Conservation (phyloP, 1,140 invertebrate species). For the Cephus cinctus region DNA sequence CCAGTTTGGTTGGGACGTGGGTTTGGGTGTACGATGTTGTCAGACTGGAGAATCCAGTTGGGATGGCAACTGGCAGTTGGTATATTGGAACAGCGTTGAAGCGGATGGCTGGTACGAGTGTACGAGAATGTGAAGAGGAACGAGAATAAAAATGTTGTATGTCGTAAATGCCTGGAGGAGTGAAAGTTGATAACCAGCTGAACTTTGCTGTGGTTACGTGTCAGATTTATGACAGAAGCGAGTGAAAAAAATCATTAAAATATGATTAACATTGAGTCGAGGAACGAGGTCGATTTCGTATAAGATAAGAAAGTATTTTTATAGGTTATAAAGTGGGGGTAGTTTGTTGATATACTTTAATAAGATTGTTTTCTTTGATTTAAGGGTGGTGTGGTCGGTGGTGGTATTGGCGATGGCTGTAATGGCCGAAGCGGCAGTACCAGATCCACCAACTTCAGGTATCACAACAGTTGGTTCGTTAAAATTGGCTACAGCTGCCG, state of each 20-base stretch:
- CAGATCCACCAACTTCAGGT: conserved; percentile 36
- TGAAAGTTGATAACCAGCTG: conserved; percentile 33
- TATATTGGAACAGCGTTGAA: no score
- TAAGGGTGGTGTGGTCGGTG: conserved; percentile 49
- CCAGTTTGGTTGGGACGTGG: no score
- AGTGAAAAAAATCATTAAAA: no score
- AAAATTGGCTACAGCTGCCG: conserved; percentile 50
- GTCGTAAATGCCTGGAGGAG: conserved; percentile 30
- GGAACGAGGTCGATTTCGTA: no score
- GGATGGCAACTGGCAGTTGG: no score
- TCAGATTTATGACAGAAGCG: neutral
- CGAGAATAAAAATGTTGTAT: neutral
- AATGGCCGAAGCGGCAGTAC: conserved; percentile 35
- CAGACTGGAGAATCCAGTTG: no score
- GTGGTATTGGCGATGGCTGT: conserved; percentile 33
- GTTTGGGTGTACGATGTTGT: no score
- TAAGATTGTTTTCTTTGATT: conserved; percentile 7
- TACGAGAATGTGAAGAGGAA: conserved; percentile 6
- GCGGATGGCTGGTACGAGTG: no score
- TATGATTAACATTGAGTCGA: no score
- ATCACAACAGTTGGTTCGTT: conserved; percentile 46
- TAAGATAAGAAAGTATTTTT: no score
- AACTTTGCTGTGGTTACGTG: conserved; percentile 25
- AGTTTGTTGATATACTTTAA: conserved; percentile 5
- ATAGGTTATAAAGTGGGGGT: no score